Percentiles rank a stretch among this genome's conserved stretches.
phyloP scores from a whole-genome alignment of 2,888 invertebrate genomes.

The Philopedon plagiatum region DNA sequence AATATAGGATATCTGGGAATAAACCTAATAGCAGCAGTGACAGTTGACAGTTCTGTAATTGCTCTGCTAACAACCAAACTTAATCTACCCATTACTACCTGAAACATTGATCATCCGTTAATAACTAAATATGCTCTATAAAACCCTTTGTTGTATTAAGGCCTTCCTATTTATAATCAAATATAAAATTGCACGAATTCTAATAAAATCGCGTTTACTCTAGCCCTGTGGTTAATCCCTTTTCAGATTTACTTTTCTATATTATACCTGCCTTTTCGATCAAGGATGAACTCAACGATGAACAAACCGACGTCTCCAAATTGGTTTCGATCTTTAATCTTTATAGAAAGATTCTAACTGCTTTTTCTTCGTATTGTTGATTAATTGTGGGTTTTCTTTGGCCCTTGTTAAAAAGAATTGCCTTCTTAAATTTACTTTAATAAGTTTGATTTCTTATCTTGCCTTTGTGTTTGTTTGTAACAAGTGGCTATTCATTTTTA shows the following conservation, averaged over 20 bases:
- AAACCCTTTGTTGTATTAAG: too few relatives aligned
- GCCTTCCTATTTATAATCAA: too few relatives aligned
- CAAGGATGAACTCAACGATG: slow-evolving; percentile 48
- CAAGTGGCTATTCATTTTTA: slow-evolving; percentile 33
- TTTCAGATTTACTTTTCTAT: slow-evolving; percentile 35
- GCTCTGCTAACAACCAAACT: too few relatives aligned
- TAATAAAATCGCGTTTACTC: slow-evolving; percentile 16
- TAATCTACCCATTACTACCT: too few relatives aligned
- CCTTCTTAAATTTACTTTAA: slow-evolving; percentile 30
- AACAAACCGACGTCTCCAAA: slow-evolving; percentile 58
- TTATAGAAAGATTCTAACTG: slow-evolving; percentile 48
- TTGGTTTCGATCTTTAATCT: slow-evolving; percentile 60
- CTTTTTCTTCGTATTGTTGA: slow-evolving; percentile 58
- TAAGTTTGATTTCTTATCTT: slow-evolving; percentile 24
- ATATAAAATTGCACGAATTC: background rate
- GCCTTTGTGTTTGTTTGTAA: slow-evolving; percentile 27
- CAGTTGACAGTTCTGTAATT: too few relatives aligned
- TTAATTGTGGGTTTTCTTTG: slow-evolving; percentile 58
- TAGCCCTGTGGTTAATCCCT: slow-evolving; percentile 26
- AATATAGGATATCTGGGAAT: too few relatives aligned
- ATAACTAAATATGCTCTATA: too few relatives aligned
- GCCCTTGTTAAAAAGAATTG: slow-evolving; percentile 34
- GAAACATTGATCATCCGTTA: too few relatives aligned
- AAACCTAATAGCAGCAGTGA: too few relatives aligned
- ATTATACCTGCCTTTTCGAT: slow-evolving; percentile 50